A percentile compares a stretch with the other conserved stretches of the same genome.
Evolutionary conservation across 2,797 vertebrate species (phyloP).

Genomic region (Acridotheres tristis): DNA sequence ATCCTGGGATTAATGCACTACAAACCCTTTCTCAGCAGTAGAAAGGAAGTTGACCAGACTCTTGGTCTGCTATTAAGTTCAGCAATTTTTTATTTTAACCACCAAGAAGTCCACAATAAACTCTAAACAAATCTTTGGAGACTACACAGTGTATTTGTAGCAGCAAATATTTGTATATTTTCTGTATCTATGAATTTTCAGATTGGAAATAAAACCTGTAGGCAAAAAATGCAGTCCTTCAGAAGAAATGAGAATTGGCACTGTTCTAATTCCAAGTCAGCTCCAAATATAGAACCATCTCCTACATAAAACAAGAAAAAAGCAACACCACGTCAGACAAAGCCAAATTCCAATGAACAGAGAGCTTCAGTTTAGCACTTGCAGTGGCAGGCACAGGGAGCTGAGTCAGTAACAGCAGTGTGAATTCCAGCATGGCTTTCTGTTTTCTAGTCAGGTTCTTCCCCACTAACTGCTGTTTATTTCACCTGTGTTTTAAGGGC

Average conservation of each 20-base stretch:
- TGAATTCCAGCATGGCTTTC: not conserved
- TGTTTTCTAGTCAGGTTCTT: not conserved
- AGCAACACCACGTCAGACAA: not conserved
- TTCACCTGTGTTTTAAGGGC: not conserved
- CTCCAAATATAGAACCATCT: not conserved
- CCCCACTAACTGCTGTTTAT: not conserved
- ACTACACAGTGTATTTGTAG: not conserved
- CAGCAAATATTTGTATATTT: not conserved
- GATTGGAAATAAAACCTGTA: not conserved
- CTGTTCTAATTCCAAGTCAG: not conserved
- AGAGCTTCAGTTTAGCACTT: not conserved
- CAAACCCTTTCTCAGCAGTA: not conserved
- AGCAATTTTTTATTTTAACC: not conserved
- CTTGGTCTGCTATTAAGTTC: not conserved
- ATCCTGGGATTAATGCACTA: not conserved
- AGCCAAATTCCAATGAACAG: not conserved
- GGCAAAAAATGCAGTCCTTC: not conserved
- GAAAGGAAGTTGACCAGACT: not conserved
- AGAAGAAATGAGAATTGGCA: not conserved
- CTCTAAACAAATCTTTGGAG: not conserved
- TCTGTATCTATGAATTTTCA: not conserved
- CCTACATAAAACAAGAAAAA: not conserved
- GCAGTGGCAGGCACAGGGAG: not conserved
- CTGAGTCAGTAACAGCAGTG: not conserved
- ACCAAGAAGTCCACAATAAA: not conserved